phyloP scores from a whole-genome alignment of 2,113 vertebrate genomes.

The Neotoma lepida region DNA sequence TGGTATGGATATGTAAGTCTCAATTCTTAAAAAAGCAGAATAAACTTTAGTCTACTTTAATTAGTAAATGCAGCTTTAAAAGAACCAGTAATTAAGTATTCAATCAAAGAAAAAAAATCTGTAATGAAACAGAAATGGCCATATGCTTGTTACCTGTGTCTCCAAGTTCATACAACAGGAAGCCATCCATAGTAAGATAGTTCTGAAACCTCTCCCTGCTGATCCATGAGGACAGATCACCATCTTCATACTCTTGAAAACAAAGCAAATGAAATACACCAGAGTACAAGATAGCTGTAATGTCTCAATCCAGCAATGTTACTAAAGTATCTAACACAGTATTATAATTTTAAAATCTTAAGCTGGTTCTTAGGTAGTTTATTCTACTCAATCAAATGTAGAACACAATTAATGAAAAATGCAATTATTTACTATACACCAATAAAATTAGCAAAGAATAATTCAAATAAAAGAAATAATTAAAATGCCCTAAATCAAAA shows the following conservation, averaged over 20 bases:
- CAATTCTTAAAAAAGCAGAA: neutral
- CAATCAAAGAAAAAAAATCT: neutral
- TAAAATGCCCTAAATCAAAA: neutral
- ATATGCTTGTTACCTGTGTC: slow-evolving; percentile 91
- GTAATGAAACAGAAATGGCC: neutral
- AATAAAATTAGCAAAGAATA: slow-evolving; percentile 20
- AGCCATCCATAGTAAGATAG: slow-evolving; percentile 95
- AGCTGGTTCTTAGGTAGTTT: neutral
- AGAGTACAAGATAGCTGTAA: neutral
- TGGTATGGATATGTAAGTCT: neutral
- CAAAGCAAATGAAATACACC: neutral
- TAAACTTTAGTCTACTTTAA: neutral
- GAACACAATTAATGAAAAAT: neutral
- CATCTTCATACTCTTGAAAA: slow-evolving; percentile 93
- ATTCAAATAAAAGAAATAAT: slow-evolving; percentile 17
- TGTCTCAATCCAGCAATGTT: neutral
- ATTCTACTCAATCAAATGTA: neutral
- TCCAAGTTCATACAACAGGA: slow-evolving; percentile 96
- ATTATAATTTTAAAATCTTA: neutral
- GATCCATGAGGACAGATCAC: slow-evolving; percentile 95
- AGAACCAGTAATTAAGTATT: neutral
- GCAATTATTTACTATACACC: neutral
- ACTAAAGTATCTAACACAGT: neutral
- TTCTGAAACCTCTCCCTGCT: slow-evolving; percentile 96
- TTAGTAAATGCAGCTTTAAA: neutral